Base-by-base conservation (phyloP, 2,113 vertebrate genomes). In the Ia io region DNA sequence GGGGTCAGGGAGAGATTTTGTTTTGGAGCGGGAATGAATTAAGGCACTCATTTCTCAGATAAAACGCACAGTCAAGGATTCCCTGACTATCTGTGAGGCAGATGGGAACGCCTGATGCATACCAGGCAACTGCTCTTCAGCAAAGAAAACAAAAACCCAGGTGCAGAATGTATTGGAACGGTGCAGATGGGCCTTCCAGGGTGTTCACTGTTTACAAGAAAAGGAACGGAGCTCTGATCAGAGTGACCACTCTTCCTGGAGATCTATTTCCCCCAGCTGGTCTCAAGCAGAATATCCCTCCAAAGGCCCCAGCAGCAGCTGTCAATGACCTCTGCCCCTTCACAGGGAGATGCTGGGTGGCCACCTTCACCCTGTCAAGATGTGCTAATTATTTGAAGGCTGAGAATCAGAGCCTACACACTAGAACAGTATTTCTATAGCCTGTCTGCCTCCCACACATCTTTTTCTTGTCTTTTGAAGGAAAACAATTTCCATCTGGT, bases 81-180 rank as follows among this genome's bases (percentile, higher is more conserved):
- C 95, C 37, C 14, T 84, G 88, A 94, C 95, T 94, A 28, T 71
- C 94, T 97, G 95, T 2, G 22, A 97, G 97, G 90, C 98, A 98
- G 97, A 98, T 98, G 97, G 95, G 96, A 83, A 96, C 96, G 94
- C 95, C 96, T 96, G 95, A 97, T 63, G 93, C 97, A 97, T 91
- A 97, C 96, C 97, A 98, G 97, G 95, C 97, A 94, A 92, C 97
- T 87, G 84, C 86, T 97, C 96, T 95, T 92, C 94, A 88, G 92
- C 96, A 98, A 98, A 95, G 97, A 97, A 98, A 98, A 98, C 98
- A 98, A 96, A 98, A 98, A 95, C 94, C 97, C 98, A 98, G 98
- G 98, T 98, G 98, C 96, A 97, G 97, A 96, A 94, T 18, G 71
- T 95, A 88, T 97, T n/a, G 94, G 32, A 83, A 92, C 93, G 74